A percentile compares a stretch with the other conserved stretches of the same genome.
These are phyloP conservation scores for Diplodus sargus DNA, from an alignment of 2,797 vertebrate species.

Conservation along the genomic window DNA sequence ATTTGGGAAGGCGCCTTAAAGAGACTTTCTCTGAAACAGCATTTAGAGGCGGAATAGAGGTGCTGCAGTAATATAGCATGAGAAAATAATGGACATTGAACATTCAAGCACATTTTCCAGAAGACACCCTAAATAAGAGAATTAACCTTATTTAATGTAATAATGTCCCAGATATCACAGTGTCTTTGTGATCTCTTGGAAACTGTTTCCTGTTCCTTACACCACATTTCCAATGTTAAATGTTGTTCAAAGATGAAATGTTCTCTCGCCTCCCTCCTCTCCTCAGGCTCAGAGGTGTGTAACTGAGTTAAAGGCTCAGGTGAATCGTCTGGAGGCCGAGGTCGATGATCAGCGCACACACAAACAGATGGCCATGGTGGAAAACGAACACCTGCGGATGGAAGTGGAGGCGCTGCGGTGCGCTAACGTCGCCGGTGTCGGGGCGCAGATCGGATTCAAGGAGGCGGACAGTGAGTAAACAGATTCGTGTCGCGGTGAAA, in stretches of 20 bases:
- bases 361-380: slow-evolving; percentile 90
- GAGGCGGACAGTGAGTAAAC: slow-evolving; percentile 92
- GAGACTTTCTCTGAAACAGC: too few species aligned
- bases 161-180: too few species aligned
- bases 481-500: neutral
- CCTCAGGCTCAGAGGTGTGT: slow-evolving; percentile 82
- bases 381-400: slow-evolving; percentile 90
- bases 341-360: slow-evolving; percentile 84
- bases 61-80: too few species aligned
- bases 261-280: neutral
- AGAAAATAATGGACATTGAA: too few species aligned
- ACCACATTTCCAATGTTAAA: neutral
- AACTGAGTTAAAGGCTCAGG: slow-evolving; percentile 78
- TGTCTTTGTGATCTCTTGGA: neutral
- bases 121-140: too few species aligned
- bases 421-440: slow-evolving; percentile 86
- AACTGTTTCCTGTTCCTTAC: neutral
- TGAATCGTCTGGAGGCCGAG: slow-evolving; percentile 82
- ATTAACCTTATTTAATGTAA: too few species aligned
- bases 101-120: too few species aligned
- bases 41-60: too few species aligned
- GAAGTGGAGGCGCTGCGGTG: slow-evolving; percentile 90
- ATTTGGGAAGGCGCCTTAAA: too few species aligned
- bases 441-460: slow-evolving; percentile 91
- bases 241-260: neutral